phyloP scores from a whole-genome alignment of 2,113 vertebrate species.

The Marmota monax region DNA sequence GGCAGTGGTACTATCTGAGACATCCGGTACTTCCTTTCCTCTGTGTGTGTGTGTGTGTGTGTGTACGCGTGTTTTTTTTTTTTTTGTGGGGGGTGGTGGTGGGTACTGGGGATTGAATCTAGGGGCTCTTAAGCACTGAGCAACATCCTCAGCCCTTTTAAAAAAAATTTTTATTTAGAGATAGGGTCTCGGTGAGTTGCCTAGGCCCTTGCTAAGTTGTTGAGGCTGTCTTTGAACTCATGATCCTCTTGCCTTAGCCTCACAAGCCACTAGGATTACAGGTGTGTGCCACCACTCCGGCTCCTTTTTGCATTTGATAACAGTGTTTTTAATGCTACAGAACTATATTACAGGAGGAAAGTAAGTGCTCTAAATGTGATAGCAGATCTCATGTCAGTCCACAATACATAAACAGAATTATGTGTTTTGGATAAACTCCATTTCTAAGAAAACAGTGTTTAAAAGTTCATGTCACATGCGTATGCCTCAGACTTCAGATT shows the following conservation, averaged over 20 bases:
- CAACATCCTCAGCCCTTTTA: no score
- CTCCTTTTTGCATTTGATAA: not conserved
- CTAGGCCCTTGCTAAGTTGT: no score
- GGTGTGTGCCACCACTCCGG: no score
- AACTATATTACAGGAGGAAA: not conserved
- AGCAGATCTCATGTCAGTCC: not conserved
- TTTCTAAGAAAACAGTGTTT: not conserved
- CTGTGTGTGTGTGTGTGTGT: not conserved
- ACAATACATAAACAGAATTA: not conserved
- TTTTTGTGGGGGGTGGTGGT: no score
- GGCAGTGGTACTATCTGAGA: not conserved
- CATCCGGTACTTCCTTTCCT: not conserved
- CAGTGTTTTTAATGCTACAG: not conserved
- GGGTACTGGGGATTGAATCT: no score
- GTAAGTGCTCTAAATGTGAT: slow-evolving; percentile 9
- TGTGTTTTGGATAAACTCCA: slow-evolving; percentile 16
- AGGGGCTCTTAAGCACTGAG: no score
- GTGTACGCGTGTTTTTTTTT: not conserved
- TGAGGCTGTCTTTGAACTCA: no score
- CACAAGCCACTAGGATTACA: no score
- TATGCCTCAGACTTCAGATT: not conserved
- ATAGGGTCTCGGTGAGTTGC: no score
- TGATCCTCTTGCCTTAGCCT: no score
- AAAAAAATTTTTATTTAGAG: no score
- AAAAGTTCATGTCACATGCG: not conserved